Evolutionary conservation across 2,888 invertebrate species (phyloP).

Genomic region (Netelia inedita): DNA sequence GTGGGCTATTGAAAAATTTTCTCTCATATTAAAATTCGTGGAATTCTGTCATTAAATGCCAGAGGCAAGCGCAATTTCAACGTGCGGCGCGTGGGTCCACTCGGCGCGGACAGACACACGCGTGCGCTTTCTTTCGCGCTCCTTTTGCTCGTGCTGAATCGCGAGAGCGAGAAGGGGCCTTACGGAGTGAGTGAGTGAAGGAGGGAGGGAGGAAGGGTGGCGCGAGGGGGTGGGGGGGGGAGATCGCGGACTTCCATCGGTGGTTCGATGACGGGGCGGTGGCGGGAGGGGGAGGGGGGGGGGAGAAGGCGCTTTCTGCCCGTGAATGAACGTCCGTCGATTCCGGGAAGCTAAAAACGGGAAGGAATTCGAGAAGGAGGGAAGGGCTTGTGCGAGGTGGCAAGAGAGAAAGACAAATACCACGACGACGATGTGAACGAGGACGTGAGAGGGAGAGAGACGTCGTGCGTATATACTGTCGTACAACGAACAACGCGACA

Average conservation of each 20-base stretch:
- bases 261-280: not conserved
- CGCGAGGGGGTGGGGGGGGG: too few species aligned
- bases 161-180: not conserved
- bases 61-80: conserved; percentile 67
- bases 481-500: conserved; percentile 42
- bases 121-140: conserved; percentile 63
- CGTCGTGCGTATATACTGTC: conserved; percentile 39
- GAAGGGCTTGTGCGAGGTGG: conserved; percentile 42
- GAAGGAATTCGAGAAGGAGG: conserved; percentile 78
- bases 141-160: conserved; percentile 35
- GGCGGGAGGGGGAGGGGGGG: not conserved
- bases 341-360: conserved; percentile 82
- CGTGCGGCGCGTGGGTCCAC: conserved; percentile 63
- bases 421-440: not conserved
- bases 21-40: conserved; percentile 63
- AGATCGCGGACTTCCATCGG: not conserved
- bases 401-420: not conserved
- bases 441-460: conserved; percentile 24
- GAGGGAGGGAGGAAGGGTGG: not conserved
- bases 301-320: conserved; percentile 40
- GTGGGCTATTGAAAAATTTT: conserved; percentile 66
- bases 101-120: conserved; percentile 45
- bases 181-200: not conserved
- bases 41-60: conserved; percentile 78
- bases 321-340: conserved; percentile 75